phyloP scores from a whole-genome alignment of 2,797 vertebrate genomes.

The Spheniscus humboldti region DNA sequence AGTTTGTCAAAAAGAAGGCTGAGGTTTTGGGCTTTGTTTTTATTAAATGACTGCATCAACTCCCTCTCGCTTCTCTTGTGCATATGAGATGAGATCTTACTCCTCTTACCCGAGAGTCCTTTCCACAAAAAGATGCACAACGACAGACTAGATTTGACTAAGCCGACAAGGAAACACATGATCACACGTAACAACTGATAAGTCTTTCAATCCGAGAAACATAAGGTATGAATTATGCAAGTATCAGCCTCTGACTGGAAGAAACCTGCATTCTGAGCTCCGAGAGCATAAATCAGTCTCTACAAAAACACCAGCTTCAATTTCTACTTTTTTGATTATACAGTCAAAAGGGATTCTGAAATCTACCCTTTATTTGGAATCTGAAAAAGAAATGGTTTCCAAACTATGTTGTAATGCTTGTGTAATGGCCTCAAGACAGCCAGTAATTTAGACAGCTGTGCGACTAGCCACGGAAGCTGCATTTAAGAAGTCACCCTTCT shows the following conservation, averaged over 20 bases:
- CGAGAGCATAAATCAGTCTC: background rate
- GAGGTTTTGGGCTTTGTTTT: background rate
- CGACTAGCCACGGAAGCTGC: slow-evolving; percentile 40
- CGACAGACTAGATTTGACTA: background rate
- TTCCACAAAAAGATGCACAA: background rate
- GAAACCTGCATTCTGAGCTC: background rate
- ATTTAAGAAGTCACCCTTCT: slow-evolving; percentile 25
- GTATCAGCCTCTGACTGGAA: background rate
- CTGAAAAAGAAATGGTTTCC: slow-evolving; percentile 63
- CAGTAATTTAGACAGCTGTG: slow-evolving; percentile 56
- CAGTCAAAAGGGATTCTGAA: background rate
- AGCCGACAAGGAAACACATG: background rate
- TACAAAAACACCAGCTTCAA: background rate
- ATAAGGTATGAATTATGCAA: background rate
- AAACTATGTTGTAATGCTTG: slow-evolving; percentile 34
- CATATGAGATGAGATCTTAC: background rate
- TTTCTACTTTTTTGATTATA: background rate
- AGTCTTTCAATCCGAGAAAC: background rate
- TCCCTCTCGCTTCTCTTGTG: background rate
- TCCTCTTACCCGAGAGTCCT: background rate
- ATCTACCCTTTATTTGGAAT: slow-evolving; percentile 5
- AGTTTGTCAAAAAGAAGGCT: background rate
- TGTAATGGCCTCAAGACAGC: slow-evolving; percentile 30
- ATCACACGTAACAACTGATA: background rate
- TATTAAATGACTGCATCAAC: background rate